phyloP scores from a whole-genome alignment of 2,888 invertebrate species.

The Cyaniris semiargus region DNA sequence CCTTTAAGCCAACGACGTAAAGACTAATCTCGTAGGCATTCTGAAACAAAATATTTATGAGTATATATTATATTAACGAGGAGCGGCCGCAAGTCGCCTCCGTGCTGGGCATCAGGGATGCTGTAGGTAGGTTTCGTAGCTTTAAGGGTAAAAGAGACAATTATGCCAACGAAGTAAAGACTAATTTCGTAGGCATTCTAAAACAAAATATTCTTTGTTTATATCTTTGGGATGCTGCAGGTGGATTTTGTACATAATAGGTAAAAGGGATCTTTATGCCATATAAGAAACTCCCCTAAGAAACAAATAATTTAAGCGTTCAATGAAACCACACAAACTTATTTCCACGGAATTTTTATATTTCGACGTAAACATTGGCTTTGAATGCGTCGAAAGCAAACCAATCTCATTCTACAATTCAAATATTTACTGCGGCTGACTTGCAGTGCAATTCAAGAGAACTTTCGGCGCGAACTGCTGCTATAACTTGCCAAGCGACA shows the following conservation, averaged over 20 bases:
- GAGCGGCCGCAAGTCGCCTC: conserved; percentile 87
- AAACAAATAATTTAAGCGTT: not conserved
- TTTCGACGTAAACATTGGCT: conserved; percentile 63
- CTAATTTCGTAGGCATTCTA: too few relatives aligned
- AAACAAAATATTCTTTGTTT: too few relatives aligned
- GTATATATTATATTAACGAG: conserved; percentile 83
- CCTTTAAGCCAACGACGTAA: too few relatives aligned
- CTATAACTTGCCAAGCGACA: conserved; percentile 39
- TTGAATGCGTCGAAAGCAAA: conserved; percentile 70
- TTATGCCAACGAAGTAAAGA: too few relatives aligned
- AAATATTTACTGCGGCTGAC: conserved; percentile 73
- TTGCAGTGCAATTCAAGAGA: conserved; percentile 66
- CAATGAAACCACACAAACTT: conserved; percentile 22
- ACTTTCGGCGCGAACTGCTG: conserved; percentile 51
- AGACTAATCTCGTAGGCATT: too few relatives aligned
- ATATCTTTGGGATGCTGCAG: too few relatives aligned
- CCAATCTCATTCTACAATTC: conserved; percentile 77
- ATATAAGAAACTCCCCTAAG: not conserved
- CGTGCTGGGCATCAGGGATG: conserved; percentile 85
- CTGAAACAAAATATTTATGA: too few relatives aligned
- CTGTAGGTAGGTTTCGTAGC: conserved; percentile 62
- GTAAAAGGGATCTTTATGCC: too few relatives aligned
- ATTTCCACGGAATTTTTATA: conserved; percentile 61
- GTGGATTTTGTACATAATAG: too few relatives aligned
- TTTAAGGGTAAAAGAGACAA: too few relatives aligned